Base-by-base conservation (phyloP, 35 echinoderm and acorn worm species). In the Heliocidaris erythrogramma region DNA sequence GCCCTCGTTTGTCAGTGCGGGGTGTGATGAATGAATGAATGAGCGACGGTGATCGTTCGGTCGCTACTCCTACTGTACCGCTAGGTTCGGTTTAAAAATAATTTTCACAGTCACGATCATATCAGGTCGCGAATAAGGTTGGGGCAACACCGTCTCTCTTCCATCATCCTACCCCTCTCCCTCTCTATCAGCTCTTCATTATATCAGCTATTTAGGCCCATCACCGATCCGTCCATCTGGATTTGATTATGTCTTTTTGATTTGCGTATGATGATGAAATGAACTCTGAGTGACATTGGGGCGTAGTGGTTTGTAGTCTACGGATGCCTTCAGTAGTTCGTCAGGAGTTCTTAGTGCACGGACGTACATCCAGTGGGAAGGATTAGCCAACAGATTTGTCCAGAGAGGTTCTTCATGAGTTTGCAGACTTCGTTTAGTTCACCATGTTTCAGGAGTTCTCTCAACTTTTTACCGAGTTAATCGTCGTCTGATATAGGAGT, bases 261-360 rank as follows among this genome's bases (percentile, higher is more conserved):
- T 78, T 78, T 78, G 65, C 65, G 65, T 78, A 78, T 78, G 65
- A 78, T 78, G 65, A 78, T 78, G 65, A 78, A 78, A 78, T 78
- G 65, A 78, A 78, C 65, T 78, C 65, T n/a, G 65, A n/a, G 65
- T 78, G 65, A 78, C 65, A 78, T 78, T 78, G 65, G 65, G 65
- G 65, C 65, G 65, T 78, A 78, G 65, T 78, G 65, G 65, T 78
- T n/a, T 78, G 27, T 78, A 78, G 65, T 78, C 65, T 18, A 78
- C 65, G 65, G 65, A 78, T 78, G 27, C 65, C 65, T 78, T 78
- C 65, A 78, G 65, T 78, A 78, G 65, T 78, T 78, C 65, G 65
- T 78, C 17, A n/a, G 27, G 17, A 78, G 65, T 24, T 78, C 65
- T 78, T 18, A 21, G 65, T 78, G 65, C 4, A 78, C 65, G 65